phyloP scores from a whole-genome alignment of 1,140 invertebrate genomes.

The Oscheius sp. region DNA sequence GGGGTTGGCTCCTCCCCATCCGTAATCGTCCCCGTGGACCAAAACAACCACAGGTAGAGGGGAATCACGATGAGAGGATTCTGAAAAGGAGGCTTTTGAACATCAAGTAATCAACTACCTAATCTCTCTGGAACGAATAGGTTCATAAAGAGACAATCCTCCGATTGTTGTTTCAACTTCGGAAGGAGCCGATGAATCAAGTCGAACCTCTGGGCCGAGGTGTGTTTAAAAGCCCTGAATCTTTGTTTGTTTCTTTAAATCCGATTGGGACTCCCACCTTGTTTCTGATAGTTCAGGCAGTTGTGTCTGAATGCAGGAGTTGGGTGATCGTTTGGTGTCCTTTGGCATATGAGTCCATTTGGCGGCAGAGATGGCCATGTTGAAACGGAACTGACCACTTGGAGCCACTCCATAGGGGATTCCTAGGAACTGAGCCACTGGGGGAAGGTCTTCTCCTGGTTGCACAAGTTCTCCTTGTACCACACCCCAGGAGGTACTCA shows the following conservation, averaged over 20 bases:
- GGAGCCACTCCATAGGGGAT: constrained; percentile 91
- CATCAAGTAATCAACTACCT: constrained; percentile 29
- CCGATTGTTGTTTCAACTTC: constrained; percentile 82
- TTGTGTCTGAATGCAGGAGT: constrained; percentile 56
- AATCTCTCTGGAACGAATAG: constrained; percentile 77
- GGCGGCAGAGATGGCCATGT: constrained; percentile 60
- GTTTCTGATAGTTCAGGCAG: constrained; percentile 54
- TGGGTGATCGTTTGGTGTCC: constrained; percentile 48
- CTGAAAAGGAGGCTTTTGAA: constrained; percentile 5
- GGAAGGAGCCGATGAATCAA: constrained; percentile 80
- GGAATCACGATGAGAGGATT: constrained; percentile 6
- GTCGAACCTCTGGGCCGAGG: constrained; percentile 80
- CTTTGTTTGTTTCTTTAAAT: constrained; percentile 70
- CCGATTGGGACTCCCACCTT: constrained; percentile 41
- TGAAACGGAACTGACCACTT: constrained; percentile 67
- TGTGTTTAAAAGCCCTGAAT: constrained; percentile 70
- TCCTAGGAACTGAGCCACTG: constrained; percentile 75
- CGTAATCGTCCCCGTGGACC: constrained; percentile 59
- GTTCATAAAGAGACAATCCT: constrained; percentile 94
- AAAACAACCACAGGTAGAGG: constrained; percentile 49
- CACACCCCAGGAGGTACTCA: constrained; percentile 55
- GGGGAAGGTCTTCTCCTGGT: constrained; percentile 46
- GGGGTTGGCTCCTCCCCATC: constrained; percentile 56
- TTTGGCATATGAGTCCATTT: constrained; percentile 61
- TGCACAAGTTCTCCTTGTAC: constrained; percentile 48